Evolutionary conservation across 2,113 vertebrate species (phyloP).

Genomic region (Potamarius usumacintae): DNA sequence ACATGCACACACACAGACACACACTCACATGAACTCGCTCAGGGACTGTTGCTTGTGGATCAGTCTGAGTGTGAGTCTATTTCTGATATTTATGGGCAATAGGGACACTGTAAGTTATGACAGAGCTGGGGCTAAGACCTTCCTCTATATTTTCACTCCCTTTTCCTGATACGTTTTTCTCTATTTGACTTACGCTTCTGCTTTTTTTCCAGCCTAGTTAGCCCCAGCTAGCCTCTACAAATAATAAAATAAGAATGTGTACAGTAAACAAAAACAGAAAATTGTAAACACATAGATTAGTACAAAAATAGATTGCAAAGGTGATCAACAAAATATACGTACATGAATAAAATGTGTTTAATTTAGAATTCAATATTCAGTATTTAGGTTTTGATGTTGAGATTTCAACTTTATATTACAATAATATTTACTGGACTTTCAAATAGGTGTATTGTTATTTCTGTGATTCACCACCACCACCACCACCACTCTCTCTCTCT

Average conservation of each 20-base stretch:
- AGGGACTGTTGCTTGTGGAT: constrained; percentile 62
- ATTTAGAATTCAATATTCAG: neutral
- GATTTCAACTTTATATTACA: neutral
- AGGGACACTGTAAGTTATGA: constrained; percentile 68
- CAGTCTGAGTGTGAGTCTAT: constrained; percentile 65
- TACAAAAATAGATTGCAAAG: neutral
- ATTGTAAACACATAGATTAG: neutral
- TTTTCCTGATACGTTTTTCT: constrained; percentile 58
- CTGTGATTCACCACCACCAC: neutral
- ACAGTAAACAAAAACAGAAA: neutral
- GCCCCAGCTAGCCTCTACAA: constrained; percentile 49
- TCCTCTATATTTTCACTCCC: constrained; percentile 67
- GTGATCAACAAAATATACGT: neutral
- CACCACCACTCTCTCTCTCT: neutral
- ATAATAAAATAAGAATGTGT: neutral
- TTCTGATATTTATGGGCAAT: constrained; percentile 70
- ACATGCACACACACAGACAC: constrained; percentile 40
- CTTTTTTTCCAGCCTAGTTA: constrained; percentile 54
- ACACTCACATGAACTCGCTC: constrained; percentile 48
- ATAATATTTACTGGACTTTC: neutral
- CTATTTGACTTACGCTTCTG: constrained; percentile 52
- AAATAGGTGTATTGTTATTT: neutral
- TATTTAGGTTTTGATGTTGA: neutral
- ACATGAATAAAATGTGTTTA: neutral
- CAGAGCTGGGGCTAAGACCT: constrained; percentile 61